Evolutionary conservation across 2,113 vertebrate species (phyloP).

Genomic region (Empidonax alnorum): DNA sequence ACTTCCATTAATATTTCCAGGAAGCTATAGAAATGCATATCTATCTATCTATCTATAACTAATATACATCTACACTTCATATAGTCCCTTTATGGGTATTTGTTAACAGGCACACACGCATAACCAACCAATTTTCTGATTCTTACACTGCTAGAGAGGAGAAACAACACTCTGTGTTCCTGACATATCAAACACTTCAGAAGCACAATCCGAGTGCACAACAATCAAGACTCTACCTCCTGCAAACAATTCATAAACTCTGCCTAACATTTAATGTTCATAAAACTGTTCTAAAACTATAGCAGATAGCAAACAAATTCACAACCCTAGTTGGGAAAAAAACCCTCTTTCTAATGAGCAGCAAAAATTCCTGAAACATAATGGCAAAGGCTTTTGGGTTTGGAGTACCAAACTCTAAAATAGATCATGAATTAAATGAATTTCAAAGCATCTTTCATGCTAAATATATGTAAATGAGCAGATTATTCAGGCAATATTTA

Average conservation of each 20-base stretch:
- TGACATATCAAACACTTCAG: not conserved
- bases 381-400: not conserved
- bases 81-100: not conserved
- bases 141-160: not conserved
- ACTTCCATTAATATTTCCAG: not conserved
- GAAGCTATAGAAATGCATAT: not conserved
- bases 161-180: not conserved
- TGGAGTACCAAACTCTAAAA: not conserved
- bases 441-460: not conserved
- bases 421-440: not conserved
- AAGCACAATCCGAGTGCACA: not conserved
- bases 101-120: not conserved
- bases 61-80: not conserved
- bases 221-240: not conserved
- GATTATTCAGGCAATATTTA: constrained; percentile 8
- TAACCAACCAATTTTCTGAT: not conserved
- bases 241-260: not conserved
- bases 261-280: not conserved
- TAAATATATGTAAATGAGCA: not conserved
- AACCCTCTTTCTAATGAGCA: not conserved
- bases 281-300: not conserved
- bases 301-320: not conserved
- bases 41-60: no score
- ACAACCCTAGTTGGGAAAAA: not conserved
- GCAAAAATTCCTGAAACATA: not conserved